phyloP scores from a whole-genome alignment of 2,113 vertebrate genomes.

The Arvicanthis niloticus region DNA sequence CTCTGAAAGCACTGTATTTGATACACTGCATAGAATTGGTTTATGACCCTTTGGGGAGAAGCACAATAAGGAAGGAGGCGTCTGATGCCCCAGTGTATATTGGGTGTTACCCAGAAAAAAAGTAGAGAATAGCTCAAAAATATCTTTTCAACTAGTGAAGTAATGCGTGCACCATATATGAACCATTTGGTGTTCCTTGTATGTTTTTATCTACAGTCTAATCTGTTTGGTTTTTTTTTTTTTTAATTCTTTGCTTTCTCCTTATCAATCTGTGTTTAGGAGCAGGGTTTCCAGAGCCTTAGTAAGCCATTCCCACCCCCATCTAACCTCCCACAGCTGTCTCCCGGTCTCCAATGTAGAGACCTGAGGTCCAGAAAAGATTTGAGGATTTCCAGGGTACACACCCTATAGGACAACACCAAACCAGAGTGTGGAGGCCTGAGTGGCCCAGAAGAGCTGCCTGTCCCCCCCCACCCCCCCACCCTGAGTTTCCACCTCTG shows the following conservation, averaged over 20 bases:
- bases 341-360: background rate
- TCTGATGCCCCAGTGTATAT: background rate
- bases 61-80: background rate
- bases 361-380: background rate
- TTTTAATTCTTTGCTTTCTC: background rate
- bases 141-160: background rate
- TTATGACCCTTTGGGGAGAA: background rate
- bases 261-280: background rate
- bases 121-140: conserved; percentile 23
- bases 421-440: background rate
- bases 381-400: background rate
- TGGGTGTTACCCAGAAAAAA: conserved; percentile 43
- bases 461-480: background rate
- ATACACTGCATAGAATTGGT: background rate
- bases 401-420: background rate
- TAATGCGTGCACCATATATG: background rate
- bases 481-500: background rate
- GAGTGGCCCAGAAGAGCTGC: background rate
- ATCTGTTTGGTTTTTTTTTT: background rate
- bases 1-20: conserved; percentile 37
- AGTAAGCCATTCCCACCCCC: background rate
- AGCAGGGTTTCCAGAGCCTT: background rate
- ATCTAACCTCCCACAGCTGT: background rate
- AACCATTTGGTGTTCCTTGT: background rate
- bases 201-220: background rate